Evolutionary conservation across 2,888 invertebrate genomes (phyloP).

Genomic region (Cepaea hortensis): DNA sequence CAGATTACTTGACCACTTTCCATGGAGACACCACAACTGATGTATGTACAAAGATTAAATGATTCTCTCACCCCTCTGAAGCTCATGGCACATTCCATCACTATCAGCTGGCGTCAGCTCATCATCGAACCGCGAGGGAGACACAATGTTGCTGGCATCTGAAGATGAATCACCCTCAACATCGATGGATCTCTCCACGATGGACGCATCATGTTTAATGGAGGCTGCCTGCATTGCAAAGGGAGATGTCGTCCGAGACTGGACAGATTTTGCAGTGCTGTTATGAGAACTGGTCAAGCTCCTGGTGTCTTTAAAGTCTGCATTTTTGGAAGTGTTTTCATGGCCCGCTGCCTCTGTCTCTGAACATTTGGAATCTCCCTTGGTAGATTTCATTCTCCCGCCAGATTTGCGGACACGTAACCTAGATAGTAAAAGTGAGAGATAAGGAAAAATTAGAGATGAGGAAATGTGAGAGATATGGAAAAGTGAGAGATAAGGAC

Average conservation of each 20-base stretch:
- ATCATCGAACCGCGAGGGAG: slow-evolving; percentile 33
- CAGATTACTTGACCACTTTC: too few relatives aligned
- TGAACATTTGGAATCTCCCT: too few relatives aligned
- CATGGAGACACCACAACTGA: too few relatives aligned
- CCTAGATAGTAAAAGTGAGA: background rate
- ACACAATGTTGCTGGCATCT: slow-evolving; percentile 23
- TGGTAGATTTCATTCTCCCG: too few relatives aligned
- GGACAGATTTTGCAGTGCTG: background rate
- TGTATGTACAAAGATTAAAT: too few relatives aligned
- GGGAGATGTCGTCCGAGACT: slow-evolving; percentile 28
- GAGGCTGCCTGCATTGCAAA: background rate
- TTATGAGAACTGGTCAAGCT: background rate
- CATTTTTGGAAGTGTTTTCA: slow-evolving; percentile 16
- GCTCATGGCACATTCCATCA: slow-evolving; percentile 48
- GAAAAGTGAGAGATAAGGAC: background rate
- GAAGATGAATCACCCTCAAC: slow-evolving; percentile 16
- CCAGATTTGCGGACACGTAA: too few relatives aligned
- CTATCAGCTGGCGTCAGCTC: slow-evolving; percentile 46
- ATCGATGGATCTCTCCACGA: background rate
- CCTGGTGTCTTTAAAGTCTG: background rate
- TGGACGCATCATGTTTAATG: background rate
- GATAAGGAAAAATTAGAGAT: background rate
- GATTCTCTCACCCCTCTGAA: slow-evolving; percentile 33
- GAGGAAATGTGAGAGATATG: background rate
- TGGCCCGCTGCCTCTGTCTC: background rate